Evolutionary conservation across 2,797 vertebrate genomes (phyloP), one percentile per base, ranked within the genome.

Genomic region (Eurystomus glaucurus): DNA sequence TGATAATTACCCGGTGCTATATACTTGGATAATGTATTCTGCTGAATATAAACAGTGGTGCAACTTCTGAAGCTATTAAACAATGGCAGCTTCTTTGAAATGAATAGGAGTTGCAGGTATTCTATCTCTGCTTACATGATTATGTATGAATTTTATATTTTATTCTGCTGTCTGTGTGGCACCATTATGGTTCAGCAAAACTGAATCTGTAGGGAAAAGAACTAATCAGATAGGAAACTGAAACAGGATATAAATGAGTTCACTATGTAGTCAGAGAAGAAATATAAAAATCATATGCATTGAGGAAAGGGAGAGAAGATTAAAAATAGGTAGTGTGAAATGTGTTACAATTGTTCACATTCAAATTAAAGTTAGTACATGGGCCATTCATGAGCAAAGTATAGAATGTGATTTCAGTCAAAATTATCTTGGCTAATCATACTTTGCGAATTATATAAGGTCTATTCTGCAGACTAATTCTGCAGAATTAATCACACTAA

Each of bases 141-240:
- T 96, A 95, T 93, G 78, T 89, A 96, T 89, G 92, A 95, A 89
- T 90, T 91, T 93, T 88, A 60, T 96, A 87, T 88, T 97, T 95
- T 84, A 81, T 94, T 93, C 86, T 83, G 77, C 88, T 93, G 77
- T 77, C 92, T 95, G 57, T 86, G 78, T 85, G 80, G 74, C 91
- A 75, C 75, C 29, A 68, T 94, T 92, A 81, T 79, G 74, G 74
- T 83, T 97, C 90, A 92, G 93, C 88, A 92, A 90, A 93, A 68
- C 60, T 87, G 93, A 95, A 94, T 93, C 92, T 93, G 16, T 65
- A 37, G 88, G 95, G 90, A 91, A 80, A 93, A 95, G 66, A 96
- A 87, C 84, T 96, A 96, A 96, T 92, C 93, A 94, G 92, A 92
- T 92, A 91, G 77, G 86, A 96, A 94, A 85, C 80, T 85, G 84